Evolutionary conservation across 1,140 invertebrate genomes (phyloP).

Genomic region (Halesus radiatus): DNA sequence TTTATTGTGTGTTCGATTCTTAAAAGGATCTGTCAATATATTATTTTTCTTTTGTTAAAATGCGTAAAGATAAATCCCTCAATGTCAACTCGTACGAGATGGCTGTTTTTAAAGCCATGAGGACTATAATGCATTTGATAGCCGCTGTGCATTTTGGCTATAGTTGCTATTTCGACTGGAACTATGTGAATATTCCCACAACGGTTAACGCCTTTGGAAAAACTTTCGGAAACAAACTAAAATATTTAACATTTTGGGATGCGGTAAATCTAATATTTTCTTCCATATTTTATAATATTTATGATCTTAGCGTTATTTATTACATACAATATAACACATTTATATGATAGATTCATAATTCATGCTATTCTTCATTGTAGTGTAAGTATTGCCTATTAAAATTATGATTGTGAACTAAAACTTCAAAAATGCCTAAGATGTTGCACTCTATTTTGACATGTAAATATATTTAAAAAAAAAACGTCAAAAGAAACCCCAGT

Average conservation of each 20-base stretch:
- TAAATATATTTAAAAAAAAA: no score
- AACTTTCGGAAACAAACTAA: slow-evolving; percentile 82
- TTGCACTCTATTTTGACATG: no score
- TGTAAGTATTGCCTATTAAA: no score
- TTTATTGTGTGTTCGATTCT: not conserved
- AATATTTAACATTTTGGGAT: slow-evolving; percentile 89
- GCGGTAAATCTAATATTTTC: slow-evolving; percentile 71
- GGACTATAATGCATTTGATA: slow-evolving; percentile 73
- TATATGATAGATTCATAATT: no score
- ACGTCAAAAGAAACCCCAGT: no score
- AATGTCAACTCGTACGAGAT: slow-evolving; percentile 48
- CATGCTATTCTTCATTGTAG: no score
- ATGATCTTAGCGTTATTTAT: no score
- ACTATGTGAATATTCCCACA: slow-evolving; percentile 76
- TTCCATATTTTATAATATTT: no score
- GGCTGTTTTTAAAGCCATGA: slow-evolving; percentile 49
- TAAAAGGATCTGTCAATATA: not conserved
- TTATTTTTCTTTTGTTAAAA: slow-evolving; percentile 26
- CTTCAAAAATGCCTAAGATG: no score
- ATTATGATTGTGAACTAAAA: no score
- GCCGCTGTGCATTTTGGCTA: slow-evolving; percentile 78
- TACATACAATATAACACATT: no score
- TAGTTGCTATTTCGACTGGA: slow-evolving; percentile 82
- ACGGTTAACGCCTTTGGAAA: slow-evolving; percentile 64
- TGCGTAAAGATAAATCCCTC: slow-evolving; percentile 47